phyloP scores from a whole-genome alignment of 2,797 vertebrate species.

The Lutjanus argentimaculatus region DNA sequence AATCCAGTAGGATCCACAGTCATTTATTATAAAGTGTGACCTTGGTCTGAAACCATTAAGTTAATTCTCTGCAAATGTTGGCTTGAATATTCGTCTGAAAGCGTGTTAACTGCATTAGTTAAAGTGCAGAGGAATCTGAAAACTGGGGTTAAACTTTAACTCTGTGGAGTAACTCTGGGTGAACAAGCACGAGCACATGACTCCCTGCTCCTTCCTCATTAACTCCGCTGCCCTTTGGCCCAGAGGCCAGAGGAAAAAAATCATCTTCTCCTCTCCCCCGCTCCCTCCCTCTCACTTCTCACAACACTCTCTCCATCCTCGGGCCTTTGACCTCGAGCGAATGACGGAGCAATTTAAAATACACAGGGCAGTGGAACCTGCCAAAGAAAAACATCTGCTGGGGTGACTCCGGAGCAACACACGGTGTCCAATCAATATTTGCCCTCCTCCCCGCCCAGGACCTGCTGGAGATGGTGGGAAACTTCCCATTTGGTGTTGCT shows the following conservation, averaged over 20 bases:
- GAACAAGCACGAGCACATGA: slow-evolving; percentile 73
- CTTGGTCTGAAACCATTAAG: background rate
- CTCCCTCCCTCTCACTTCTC: slow-evolving; percentile 14
- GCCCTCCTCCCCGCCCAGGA: slow-evolving; percentile 60
- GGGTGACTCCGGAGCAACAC: slow-evolving; percentile 66
- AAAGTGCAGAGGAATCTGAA: slow-evolving; percentile 80
- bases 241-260: slow-evolving; percentile 58
- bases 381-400: slow-evolving; percentile 86
- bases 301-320: slow-evolving; percentile 60
- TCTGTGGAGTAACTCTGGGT: slow-evolving; percentile 61
- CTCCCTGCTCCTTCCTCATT: slow-evolving; percentile 78
- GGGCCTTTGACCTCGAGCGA: slow-evolving; percentile 85
- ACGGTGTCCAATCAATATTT: slow-evolving; percentile 77
- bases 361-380: slow-evolving; percentile 79
- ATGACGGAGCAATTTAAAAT: slow-evolving; percentile 83
- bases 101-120: slow-evolving; percentile 49
- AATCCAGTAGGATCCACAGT: background rate
- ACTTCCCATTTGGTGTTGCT: slow-evolving; percentile 76
- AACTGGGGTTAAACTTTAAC: slow-evolving; percentile 84
- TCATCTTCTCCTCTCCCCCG: slow-evolving; percentile 42
- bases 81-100: slow-evolving; percentile 5
- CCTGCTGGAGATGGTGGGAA: slow-evolving; percentile 81
- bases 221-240: slow-evolving; percentile 80
- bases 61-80: background rate
- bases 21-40: background rate